Conservation (phyloP, 2,888 invertebrate species). For the Synergus gifuensis region DNA sequence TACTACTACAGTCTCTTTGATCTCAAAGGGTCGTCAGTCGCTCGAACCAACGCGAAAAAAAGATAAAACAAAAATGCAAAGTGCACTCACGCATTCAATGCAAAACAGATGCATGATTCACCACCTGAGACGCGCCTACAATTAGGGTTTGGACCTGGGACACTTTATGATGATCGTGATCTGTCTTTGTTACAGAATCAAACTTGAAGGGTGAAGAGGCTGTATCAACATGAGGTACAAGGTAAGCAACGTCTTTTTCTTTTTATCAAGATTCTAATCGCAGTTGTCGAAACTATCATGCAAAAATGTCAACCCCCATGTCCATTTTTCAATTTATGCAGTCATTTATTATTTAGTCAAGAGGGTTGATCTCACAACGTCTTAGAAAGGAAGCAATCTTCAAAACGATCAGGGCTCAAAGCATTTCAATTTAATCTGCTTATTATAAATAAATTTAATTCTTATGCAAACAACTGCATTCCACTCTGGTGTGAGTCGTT, state of each 20-base stretch:
- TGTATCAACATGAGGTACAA: slow-evolving; percentile 69
- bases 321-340: neutral
- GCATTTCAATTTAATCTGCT: neutral
- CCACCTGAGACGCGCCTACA: slow-evolving; percentile 49
- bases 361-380: neutral
- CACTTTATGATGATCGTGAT: slow-evolving; percentile 52
- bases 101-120: slow-evolving; percentile 61
- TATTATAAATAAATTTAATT: neutral
- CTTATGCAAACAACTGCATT: neutral
- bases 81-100: slow-evolving; percentile 58
- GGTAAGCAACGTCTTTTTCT: slow-evolving; percentile 60
- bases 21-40: slow-evolving; percentile 51
- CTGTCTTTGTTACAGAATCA: slow-evolving; percentile 63
- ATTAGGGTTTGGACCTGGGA: slow-evolving; percentile 50
- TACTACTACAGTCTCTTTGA: slow-evolving; percentile 55
- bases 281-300: neutral
- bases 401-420: neutral
- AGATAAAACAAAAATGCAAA: slow-evolving; percentile 47
- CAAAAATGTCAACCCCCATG: neutral
- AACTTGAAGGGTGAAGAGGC: slow-evolving; percentile 43
- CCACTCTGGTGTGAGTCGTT: neutral
- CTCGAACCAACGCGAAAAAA: slow-evolving; percentile 49
- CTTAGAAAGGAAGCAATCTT: neutral
- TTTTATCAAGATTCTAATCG: neutral
- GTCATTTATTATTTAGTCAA: neutral